These are phyloP conservation scores for Dicyrtomina minuta DNA, from an alignment of 2,888 invertebrate genomes.

Conservation along the genomic window DNA sequence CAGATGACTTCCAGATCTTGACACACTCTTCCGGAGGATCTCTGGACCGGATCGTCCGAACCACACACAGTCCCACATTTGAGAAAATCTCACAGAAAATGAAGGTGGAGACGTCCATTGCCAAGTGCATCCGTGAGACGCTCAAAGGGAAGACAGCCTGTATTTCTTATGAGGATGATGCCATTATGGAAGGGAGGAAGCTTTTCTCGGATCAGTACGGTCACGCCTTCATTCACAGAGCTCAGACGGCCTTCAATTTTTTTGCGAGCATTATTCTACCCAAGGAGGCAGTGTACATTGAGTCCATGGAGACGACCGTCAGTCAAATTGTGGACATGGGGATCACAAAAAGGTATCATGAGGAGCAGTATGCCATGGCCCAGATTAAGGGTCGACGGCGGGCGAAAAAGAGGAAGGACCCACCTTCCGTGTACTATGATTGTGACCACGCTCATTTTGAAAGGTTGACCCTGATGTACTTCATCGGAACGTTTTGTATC, in stretches of 20 bases:
- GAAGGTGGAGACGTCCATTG: slow-evolving; percentile 18
- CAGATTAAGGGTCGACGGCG: slow-evolving; percentile 8
- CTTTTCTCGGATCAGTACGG: slow-evolving; percentile 26
- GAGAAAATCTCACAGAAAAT: slow-evolving; percentile 20
- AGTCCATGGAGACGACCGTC: slow-evolving; percentile 24
- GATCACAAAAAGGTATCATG: slow-evolving; percentile 23
- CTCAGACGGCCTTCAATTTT: slow-evolving; percentile 27
- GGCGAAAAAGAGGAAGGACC: slow-evolving; percentile 9
- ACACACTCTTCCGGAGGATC: slow-evolving; percentile 43
- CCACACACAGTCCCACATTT: slow-evolving; percentile 18
- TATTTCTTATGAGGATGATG: slow-evolving; percentile 30
- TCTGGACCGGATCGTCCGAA: slow-evolving; percentile 17
- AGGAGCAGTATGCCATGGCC: slow-evolving; percentile 20
- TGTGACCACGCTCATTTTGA: slow-evolving; percentile 16
- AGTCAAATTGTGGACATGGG: slow-evolving; percentile 31
- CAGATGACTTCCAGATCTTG: slow-evolving; percentile 35
- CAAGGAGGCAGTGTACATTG: slow-evolving; percentile 30
- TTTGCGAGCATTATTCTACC: slow-evolving; percentile 22
- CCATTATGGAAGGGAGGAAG: slow-evolving; percentile 15
- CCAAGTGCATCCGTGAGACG: slow-evolving; percentile 2
- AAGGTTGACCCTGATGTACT: slow-evolving; percentile 9
- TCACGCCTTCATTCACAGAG: slow-evolving; percentile 19
- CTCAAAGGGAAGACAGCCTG: slow-evolving; percentile 22
- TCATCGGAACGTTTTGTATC: slow-evolving; percentile 11
- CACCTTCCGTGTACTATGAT: not conserved